Conservation (phyloP, 2,797 vertebrate genomes). For the Heliangelus exortis region DNA sequence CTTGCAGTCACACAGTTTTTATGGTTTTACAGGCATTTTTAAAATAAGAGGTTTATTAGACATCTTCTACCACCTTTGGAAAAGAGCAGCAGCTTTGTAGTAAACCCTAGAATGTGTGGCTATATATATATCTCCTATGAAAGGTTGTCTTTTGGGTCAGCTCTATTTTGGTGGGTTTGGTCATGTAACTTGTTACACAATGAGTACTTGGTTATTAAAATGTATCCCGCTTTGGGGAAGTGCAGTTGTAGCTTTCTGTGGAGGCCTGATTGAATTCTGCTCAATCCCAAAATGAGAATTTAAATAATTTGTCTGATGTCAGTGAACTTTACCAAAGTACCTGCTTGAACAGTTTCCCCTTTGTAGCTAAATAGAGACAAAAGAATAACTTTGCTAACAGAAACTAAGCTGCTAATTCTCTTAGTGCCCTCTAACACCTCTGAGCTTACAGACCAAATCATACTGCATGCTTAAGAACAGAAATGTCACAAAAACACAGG, state of each 20-base stretch:
- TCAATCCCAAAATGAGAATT: constrained; percentile 4
- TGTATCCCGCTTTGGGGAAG: not conserved
- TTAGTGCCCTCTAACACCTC: not conserved
- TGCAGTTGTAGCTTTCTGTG: not conserved
- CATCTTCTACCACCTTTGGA: not conserved
- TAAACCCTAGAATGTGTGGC: not conserved
- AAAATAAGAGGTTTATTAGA: not conserved
- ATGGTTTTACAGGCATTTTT: not conserved
- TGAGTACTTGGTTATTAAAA: not conserved
- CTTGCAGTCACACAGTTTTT: not conserved
- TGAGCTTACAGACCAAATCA: not conserved
- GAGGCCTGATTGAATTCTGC: not conserved
- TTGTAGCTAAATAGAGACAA: not conserved
- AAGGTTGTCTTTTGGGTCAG: not conserved
- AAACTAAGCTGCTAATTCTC: constrained; percentile 37
- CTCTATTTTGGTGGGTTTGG: not conserved
- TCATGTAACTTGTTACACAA: not conserved
- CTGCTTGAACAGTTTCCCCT: constrained; percentile 31
- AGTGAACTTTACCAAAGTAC: constrained; percentile 34
- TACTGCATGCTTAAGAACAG: not conserved
- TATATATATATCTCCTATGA: not conserved
- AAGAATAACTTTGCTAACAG: constrained; percentile 21
- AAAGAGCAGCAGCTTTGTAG: not conserved
- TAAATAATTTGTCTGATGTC: constrained; percentile 39
- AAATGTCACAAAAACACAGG: constrained; percentile 27